Percentiles rank a stretch among this genome's conserved stretches.
These are phyloP conservation scores for Scaptomyza caliginosa DNA, from an alignment of 2,888 invertebrate species.

Conservation along the genomic window DNA sequence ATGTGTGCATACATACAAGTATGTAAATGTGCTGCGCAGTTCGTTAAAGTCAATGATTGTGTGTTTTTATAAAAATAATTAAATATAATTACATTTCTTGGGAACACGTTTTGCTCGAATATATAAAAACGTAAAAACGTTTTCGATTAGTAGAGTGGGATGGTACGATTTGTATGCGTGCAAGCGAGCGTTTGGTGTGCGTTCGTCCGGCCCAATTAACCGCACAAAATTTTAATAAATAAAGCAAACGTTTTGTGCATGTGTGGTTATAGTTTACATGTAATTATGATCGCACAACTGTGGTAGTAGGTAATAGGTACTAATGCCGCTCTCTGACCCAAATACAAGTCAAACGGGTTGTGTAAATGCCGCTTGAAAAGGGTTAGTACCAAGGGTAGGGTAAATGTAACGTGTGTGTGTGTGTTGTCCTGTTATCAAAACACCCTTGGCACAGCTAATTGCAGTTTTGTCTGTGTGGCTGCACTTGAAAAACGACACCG, in stretches of 20 bases:
- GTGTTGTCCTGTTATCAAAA: conserved; percentile 2
- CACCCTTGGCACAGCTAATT: conserved; percentile 45
- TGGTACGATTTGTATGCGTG: background rate
- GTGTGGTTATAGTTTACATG: conserved; percentile 66
- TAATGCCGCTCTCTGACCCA: conserved; percentile 4
- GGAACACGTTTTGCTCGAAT: conserved; percentile 32
- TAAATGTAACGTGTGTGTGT: background rate
- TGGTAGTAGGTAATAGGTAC: no score
- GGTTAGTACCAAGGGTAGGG: conserved; percentile 1
- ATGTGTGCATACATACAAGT: background rate
- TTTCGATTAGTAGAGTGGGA: conserved; percentile 6
- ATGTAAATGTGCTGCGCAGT: conserved; percentile 1
- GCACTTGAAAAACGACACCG: conserved; percentile 39
- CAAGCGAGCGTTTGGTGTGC: background rate
- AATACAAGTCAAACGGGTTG: conserved; percentile 47
- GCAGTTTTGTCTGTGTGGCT: conserved; percentile 51
- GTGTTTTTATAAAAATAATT: conserved; percentile 49
- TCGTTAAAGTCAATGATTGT: conserved; percentile 49
- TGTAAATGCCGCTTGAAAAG: conserved; percentile 53
- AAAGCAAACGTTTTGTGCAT: conserved; percentile 53
- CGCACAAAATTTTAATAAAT: conserved; percentile 59
- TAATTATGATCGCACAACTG: conserved; percentile 60
- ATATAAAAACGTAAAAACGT: background rate
- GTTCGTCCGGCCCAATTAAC: conserved; percentile 47
- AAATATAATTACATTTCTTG: conserved; percentile 67